Evolutionary conservation across 2,888 invertebrate genomes (phyloP), one percentile per base, ranked within the genome.

Genomic region (Oasisia sp.): DNA sequence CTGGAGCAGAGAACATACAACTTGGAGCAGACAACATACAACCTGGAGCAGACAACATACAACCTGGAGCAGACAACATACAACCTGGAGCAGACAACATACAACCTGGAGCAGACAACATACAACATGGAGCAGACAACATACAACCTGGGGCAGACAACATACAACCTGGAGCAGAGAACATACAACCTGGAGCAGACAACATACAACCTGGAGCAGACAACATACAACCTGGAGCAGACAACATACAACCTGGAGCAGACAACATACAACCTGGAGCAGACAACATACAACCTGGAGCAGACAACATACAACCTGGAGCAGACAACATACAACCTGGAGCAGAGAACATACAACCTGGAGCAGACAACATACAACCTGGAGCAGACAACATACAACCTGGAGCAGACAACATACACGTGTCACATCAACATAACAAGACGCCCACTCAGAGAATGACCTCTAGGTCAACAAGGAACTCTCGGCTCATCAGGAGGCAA

Each of bases 311-410:
- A 93, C 90, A 91, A n/a, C n/a, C n/a, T n/a, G n/a, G 7, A 56
- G 38, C 38, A 38, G 38, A 38, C 38, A 94, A 93, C 14, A 92
- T 89, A 93, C 90, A 91, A n/a, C n/a, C n/a, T n/a, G n/a, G n/a
- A n/a, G n/a, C n/a, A n/a, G n/a, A n/a, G n/a, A n/a, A n/a, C n/a
- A n/a, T n/a, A n/a, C n/a, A n/a, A n/a, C n/a, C n/a, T n/a, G n/a
- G 7, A 56, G 38, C 38, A 38, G 38, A 38, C 38, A 94, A 93
- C 14, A 92, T 89, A 93, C 90, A 91, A n/a, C n/a, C n/a, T n/a
- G n/a, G 7, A 56, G 38, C 38, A 38, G 38, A 38, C 38, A 94
- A 93, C 14, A 92, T 89, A 93, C 94, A 96, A 95, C 89, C 96
- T 96, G 94, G 7, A 56, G 38, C 38, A 38, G 38, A 38, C 38